These are phyloP conservation scores for Cyaniris semiargus DNA, from an alignment of 2,888 invertebrate species.

Conservation along the genomic window DNA sequence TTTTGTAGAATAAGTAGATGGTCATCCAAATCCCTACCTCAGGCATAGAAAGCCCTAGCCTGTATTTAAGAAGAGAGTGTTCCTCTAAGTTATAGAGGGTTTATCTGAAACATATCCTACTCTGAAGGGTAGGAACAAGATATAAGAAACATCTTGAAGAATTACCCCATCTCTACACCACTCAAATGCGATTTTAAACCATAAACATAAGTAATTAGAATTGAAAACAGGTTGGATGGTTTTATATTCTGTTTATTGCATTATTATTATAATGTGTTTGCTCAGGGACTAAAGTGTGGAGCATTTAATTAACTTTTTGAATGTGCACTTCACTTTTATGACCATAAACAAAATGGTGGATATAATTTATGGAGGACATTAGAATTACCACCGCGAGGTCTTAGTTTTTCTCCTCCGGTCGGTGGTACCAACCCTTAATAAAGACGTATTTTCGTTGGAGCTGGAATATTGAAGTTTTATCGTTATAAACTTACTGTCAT, in stretches of 20 bases:
- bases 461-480: too few relatives aligned
- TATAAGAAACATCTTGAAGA: not conserved
- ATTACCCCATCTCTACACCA: not conserved
- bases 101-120: not conserved
- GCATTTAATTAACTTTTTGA: slow-evolving; percentile 16
- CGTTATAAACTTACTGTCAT: too few relatives aligned
- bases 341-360: slow-evolving; percentile 16
- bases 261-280: slow-evolving; percentile 70
- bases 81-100: too few relatives aligned
- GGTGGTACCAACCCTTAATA: too few relatives aligned
- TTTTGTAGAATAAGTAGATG: too few relatives aligned
- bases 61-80: too few relatives aligned
- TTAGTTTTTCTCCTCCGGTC: not conserved
- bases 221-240: not conserved
- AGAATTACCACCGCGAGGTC: not conserved
- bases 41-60: too few relatives aligned
- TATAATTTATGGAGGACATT: not conserved
- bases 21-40: too few relatives aligned
- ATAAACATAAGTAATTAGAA: not conserved
- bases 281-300: slow-evolving; percentile 52
- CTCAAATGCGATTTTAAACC: not conserved
- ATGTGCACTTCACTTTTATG: slow-evolving; percentile 25
- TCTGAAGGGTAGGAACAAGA: not conserved
- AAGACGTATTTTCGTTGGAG: too few relatives aligned
- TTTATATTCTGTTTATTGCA: slow-evolving; percentile 37